Conservation (phyloP, 2,888 invertebrate genomes). For the Tenthredo notha region DNA sequence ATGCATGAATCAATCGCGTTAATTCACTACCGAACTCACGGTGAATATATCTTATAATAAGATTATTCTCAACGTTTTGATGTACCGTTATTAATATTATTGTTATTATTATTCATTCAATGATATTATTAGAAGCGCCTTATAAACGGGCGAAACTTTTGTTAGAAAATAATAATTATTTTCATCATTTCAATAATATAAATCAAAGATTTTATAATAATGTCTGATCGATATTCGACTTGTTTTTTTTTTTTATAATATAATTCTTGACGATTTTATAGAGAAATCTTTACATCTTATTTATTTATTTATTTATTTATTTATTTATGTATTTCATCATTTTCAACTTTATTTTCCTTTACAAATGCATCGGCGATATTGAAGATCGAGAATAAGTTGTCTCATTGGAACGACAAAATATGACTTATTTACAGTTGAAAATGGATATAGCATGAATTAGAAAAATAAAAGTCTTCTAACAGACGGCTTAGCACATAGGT, state of each 20-base stretch:
- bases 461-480: conserved; percentile 44
- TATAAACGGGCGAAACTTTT: background rate
- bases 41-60: background rate
- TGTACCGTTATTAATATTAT: background rate
- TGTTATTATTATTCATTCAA: background rate
- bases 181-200: background rate
- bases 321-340: background rate
- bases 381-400: conserved; percentile 14
- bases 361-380: conserved; percentile 1
- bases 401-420: conserved; percentile 30
- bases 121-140: conserved; percentile 8
- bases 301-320: background rate
- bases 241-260: conserved; percentile 20
- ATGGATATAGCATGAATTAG: conserved; percentile 26
- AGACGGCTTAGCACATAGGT: background rate
- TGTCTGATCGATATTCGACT: conserved; percentile 14
- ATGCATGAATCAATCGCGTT: conserved; percentile 10
- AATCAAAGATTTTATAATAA: background rate
- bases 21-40: background rate
- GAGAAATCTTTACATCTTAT: background rate
- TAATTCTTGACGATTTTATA: background rate
- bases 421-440: conserved; percentile 43
- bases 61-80: background rate
- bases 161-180: background rate
- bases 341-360: background rate